Evolutionary conservation across 2,797 vertebrate species (phyloP).

Genomic region (Pangasius mekongensis): DNA sequence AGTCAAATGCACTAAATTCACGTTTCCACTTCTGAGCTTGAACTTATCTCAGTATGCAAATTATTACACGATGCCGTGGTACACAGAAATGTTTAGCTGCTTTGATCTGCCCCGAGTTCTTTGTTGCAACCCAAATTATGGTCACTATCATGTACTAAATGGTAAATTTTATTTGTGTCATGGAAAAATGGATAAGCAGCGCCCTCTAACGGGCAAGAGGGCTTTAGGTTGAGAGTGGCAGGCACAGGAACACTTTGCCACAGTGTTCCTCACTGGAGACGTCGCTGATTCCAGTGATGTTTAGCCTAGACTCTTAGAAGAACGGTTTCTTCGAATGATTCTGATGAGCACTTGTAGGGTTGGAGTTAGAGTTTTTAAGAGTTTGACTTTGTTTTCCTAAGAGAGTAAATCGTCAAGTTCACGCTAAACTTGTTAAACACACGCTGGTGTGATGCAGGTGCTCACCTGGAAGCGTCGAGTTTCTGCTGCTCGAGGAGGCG

Average conservation of each 20-base stretch:
- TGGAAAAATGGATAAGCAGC: background rate
- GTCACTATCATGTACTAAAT: background rate
- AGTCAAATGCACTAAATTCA: background rate
- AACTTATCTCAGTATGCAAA: background rate
- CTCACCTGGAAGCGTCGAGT: constrained; percentile 84
- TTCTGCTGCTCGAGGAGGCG: constrained; percentile 95
- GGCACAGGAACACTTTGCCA: no score
- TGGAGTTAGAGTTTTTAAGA: background rate
- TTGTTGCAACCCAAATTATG: background rate
- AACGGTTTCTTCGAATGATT: background rate
- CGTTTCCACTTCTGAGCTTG: background rate
- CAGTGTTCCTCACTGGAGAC: no score
- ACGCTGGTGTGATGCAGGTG: background rate
- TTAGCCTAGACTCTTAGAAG: background rate
- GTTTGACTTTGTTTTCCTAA: background rate
- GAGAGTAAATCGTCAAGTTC: background rate
- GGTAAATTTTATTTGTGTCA: background rate
- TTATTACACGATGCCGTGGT: background rate
- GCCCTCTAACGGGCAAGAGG: background rate
- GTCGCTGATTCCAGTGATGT: background rate
- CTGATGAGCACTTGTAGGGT: background rate
- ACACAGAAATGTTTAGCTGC: background rate
- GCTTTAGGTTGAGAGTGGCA: background rate
- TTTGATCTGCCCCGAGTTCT: background rate
- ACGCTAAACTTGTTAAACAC: background rate